These are phyloP conservation scores for Cephalopholis sonnerati DNA, from an alignment of 2,113 vertebrate species.

Conservation along the genomic window DNA sequence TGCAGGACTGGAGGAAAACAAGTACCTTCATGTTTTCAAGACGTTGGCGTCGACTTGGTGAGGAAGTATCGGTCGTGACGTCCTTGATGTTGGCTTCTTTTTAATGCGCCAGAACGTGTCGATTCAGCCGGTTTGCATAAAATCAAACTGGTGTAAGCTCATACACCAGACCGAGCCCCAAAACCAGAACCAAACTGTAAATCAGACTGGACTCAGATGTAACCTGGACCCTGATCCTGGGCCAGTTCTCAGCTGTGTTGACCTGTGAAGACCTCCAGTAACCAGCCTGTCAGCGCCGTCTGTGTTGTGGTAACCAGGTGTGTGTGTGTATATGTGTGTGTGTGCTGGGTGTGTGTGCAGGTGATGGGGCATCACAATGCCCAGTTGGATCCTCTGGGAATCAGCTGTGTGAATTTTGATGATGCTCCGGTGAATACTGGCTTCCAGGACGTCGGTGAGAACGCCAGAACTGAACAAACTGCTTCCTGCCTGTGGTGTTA, in stretches of 20 bases:
- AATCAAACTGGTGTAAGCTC: too few relatives aligned
- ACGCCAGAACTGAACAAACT: conserved; percentile 57
- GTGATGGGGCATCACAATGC: conserved; percentile 98
- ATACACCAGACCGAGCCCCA: too few relatives aligned
- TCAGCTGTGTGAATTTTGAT: conserved; percentile 99
- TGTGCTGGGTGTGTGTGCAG: conserved; percentile 83
- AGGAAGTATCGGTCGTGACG: too few relatives aligned
- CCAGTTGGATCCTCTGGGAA: conserved; percentile 97
- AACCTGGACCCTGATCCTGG: too few relatives aligned
- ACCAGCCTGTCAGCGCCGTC: not conserved
- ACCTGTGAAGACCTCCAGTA: conserved; percentile 21
- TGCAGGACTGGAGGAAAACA: too few relatives aligned
- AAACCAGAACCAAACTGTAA: too few relatives aligned
- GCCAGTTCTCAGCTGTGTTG: not conserved
- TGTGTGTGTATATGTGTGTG: conserved; percentile 30
- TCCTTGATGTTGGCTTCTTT: too few relatives aligned
- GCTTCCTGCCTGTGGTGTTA: conserved; percentile 72
- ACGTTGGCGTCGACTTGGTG: too few relatives aligned
- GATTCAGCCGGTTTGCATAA: too few relatives aligned
- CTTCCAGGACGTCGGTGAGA: conserved; percentile 97
- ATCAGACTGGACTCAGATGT: too few relatives aligned
- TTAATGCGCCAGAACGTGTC: too few relatives aligned
- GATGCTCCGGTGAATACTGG: conserved; percentile 92
- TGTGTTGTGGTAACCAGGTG: conserved; percentile 29
- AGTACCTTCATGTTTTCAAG: too few relatives aligned